A percentile compares a stretch with the other conserved stretches of the same genome.
Evolutionary conservation across 2,888 invertebrate species (phyloP).

Genomic region (Diogma glabrata): DNA sequence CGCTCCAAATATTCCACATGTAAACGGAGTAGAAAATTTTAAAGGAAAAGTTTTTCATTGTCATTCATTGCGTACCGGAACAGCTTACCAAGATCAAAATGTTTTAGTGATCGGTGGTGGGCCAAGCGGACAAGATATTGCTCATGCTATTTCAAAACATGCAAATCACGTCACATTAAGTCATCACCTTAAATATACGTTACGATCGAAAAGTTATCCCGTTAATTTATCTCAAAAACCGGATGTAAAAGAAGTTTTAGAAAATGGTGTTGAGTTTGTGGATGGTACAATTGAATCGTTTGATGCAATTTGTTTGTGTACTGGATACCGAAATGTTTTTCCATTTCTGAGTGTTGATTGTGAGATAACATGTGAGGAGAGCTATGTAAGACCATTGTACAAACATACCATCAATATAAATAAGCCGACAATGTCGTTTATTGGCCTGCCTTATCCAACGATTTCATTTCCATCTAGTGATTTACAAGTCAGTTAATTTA

Average conservation of each 20-base stretch:
- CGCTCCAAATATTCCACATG: no score
- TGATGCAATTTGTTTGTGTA: conserved; percentile 65
- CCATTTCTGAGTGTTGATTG: conserved; percentile 62
- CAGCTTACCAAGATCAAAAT: neutral
- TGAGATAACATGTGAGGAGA: conserved; percentile 58
- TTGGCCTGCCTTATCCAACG: conserved; percentile 72
- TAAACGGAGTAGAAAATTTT: no score
- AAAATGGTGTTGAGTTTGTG: conserved; percentile 44
- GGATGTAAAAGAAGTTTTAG: conserved; percentile 44
- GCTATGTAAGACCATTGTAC: conserved; percentile 73
- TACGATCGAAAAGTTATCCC: no score
- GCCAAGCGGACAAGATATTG: no score
- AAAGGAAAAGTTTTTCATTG: no score
- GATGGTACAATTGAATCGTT: conserved; percentile 53
- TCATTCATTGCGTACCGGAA: no score
- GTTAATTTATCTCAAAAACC: conserved; percentile 54
- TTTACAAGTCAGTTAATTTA: no score
- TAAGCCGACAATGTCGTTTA: conserved; percentile 67
- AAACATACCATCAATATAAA: conserved; percentile 76
- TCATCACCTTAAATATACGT: no score
- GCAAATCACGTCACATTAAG: no score
- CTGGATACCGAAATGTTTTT: conserved; percentile 62
- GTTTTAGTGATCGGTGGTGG: no score
- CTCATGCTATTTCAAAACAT: no score
- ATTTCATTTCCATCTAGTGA: conserved; percentile 81